Base-by-base conservation (phyloP, 2,888 invertebrate species). In the Xestia c-nigrum region DNA sequence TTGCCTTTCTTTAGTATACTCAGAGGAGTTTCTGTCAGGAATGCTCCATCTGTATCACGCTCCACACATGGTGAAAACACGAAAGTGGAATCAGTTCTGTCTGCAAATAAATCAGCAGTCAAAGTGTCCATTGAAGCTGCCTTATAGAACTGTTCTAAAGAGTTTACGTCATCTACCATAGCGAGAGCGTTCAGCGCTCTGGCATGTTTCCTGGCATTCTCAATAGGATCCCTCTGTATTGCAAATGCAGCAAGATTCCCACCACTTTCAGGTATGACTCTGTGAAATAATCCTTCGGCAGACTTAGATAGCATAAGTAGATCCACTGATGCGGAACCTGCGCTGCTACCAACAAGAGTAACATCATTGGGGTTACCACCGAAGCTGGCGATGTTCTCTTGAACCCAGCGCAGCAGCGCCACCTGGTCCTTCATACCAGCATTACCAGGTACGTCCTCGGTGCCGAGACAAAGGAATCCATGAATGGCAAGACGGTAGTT, bases 401-500 rank as follows among this genome's bases (percentile, higher is more conserved):
- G 84, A 0, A 93, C 92, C 93, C 93, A 93, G 0, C 87, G 87
- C 1, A 93, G 75, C 1, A 89, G 65, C 0, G 91, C 90, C 7
- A 93, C 88, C 85, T 91, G 91, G 67, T 93, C 93, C 67, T 92
- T 93, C 89, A 93, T 85, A 0, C 93, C 93, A 3, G 91, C 93
- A 61, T 93, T 93, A 0, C 93, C 93, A 1, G 93, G 92, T 16
- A 65, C 74, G 31, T 89, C 89, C 24, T 89, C 76, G 0, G 91
- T 93, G 0, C 92, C 91, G 0, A 91, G 83, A 70, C 91, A 90
- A 16, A 92, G 79, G 64, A 91, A 92, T 0, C 92, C 92, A 52
- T 86, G 86, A 24, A 86, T 73, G 0, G 90, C 89, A 1, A 92
- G 84, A 1, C 92, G 89, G 59, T 91, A 91, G 68, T 92, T 92